Percentiles rank a stretch among this genome's conserved stretches.
Evolutionary conservation across 2,113 vertebrate genomes (phyloP).

Genomic region (Pelmatolapia mariae): DNA sequence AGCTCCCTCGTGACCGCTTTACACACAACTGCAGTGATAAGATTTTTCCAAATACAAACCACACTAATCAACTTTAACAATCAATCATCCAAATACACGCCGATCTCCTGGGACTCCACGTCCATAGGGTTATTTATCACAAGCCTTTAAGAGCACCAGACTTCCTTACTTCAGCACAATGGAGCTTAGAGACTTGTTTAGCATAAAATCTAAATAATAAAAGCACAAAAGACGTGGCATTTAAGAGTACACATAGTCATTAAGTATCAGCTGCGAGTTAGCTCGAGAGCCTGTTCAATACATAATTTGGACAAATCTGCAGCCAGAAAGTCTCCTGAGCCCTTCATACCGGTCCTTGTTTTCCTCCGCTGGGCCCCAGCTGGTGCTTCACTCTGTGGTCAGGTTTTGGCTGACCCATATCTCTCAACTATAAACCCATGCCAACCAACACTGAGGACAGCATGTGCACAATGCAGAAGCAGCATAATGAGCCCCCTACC

Average conservation of each 20-base stretch:
- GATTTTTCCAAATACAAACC: slow-evolving; percentile 21
- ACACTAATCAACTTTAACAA: slow-evolving; percentile 11
- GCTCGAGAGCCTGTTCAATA: neutral
- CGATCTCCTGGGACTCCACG: slow-evolving; percentile 1
- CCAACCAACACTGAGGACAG: slow-evolving; percentile 54
- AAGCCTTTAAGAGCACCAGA: neutral
- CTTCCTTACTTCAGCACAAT: neutral
- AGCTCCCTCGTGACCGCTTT: slow-evolving; percentile 7
- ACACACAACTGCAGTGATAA: slow-evolving; percentile 13
- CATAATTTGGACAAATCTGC: neutral
- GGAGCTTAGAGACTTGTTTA: neutral
- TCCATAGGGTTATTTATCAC: slow-evolving; percentile 20
- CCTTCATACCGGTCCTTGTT: neutral
- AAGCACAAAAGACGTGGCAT: neutral
- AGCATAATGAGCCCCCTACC: slow-evolving; percentile 43
- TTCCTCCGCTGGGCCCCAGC: slow-evolving; percentile 47
- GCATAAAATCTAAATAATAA: slow-evolving; percentile 4
- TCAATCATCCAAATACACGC: neutral
- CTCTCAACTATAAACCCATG: slow-evolving; percentile 34
- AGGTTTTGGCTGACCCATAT: slow-evolving; percentile 64
- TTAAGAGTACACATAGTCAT: neutral
- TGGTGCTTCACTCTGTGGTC: slow-evolving; percentile 51
- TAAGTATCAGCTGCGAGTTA: neutral
- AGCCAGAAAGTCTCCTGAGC: slow-evolving; percentile 13
- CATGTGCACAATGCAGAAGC: slow-evolving; percentile 59